Base-by-base conservation (phyloP, 2,797 vertebrate genomes). In the Crax fasciolata region DNA sequence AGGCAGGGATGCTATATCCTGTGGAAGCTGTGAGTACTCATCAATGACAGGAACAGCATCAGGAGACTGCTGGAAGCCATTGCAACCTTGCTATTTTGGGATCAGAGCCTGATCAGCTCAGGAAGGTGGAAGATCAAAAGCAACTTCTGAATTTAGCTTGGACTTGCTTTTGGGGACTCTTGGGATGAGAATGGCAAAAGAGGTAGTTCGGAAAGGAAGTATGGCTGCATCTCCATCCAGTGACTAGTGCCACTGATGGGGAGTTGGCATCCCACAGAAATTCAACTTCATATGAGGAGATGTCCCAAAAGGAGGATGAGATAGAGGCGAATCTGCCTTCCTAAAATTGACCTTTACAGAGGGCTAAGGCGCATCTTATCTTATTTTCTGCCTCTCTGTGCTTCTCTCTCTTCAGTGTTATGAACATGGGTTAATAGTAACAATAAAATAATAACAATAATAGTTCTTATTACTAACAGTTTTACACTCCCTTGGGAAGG, bases 81-180 rank as follows among this genome's bases (percentile, higher is more conserved):
- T 54, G 10, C 44, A 61, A 57, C 52, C 49, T 79, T 58, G 10
- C 78, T 85, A 75, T 95, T 88, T 88, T 61, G 62, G 58, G 62
- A 86, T 19, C 24, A 81, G 66, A 70, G 44, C 7, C 51, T 78
- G 59, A 55, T 66, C 59, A 79, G 24, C 25, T 82, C 32, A 81
- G 67, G 87, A 93, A 93, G 70, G 71, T 93, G 71, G 77, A 77
- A 91, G 63, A 86, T 90, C 55, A 74, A 92, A 94, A 57, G n/a
- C 13, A 4, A 2, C 6, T 84, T 94, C 55, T 75, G 84, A 81
- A 59, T 90, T 92, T 84, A 89, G 38, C n/a, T 75, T 81, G 23
- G 66, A 28, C 41, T 93, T 1, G 7, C 48, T 79, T 86, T 78
- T 30, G 3, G 27, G 38, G 38, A 68, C 10, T 23, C 59, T 84